phyloP scores from a whole-genome alignment of 2,797 vertebrate genomes.

The Tenualosa thibaudeaui region DNA sequence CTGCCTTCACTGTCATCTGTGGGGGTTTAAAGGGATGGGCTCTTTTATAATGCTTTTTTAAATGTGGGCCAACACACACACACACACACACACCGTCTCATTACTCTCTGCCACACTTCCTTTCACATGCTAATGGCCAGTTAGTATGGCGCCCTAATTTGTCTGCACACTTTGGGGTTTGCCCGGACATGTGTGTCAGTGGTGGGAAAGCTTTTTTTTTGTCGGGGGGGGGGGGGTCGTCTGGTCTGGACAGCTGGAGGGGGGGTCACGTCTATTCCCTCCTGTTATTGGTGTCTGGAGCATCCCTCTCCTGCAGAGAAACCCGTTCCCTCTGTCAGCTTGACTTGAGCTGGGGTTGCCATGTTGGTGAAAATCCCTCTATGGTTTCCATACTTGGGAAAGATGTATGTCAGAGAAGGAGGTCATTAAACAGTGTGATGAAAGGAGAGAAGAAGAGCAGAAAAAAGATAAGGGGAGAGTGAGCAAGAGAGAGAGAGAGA shows the following conservation, averaged over 20 bases:
- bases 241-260: conserved; percentile 4
- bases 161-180: conserved; percentile 22
- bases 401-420: neutral
- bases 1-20: neutral
- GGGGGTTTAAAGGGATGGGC: neutral
- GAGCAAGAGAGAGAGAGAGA: neutral
- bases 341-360: neutral
- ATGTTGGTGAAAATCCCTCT: neutral
- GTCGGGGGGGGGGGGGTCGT: neutral
- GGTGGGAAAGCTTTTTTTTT: neutral
- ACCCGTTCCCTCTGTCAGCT: neutral
- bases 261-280: neutral
- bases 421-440: too few relatives aligned
- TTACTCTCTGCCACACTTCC: conserved; percentile 32
- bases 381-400: neutral
- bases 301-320: neutral
- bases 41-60: neutral
- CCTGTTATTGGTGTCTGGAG: neutral
- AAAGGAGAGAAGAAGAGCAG: neutral
- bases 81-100: conserved; percentile 24
- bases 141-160: conserved; percentile 29
- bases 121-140: conserved; percentile 43
- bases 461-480: neutral
- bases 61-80: neutral
- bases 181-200: neutral